A percentile compares a stretch with the other conserved stretches of the same genome.
Evolutionary conservation across 2,888 invertebrate species (phyloP).

Genomic region (Pseudeuparius sepicola): DNA sequence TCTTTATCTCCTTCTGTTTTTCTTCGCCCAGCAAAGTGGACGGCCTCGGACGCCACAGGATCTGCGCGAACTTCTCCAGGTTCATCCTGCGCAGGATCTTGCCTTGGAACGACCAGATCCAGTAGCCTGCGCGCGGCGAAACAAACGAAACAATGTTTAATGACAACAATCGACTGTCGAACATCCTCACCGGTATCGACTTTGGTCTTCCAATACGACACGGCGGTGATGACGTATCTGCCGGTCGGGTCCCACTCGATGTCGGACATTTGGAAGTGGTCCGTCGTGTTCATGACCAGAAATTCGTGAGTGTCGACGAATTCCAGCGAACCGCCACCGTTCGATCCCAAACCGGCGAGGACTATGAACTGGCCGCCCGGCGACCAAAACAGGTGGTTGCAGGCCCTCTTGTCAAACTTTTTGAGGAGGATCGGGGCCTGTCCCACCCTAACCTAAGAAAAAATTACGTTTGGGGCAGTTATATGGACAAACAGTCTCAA

Average conservation of each 20-base stretch:
- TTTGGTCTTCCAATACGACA: conserved; percentile 92
- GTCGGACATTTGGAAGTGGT: conserved; percentile 87
- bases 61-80: conserved; percentile 87
- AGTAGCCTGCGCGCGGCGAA: conserved; percentile 83
- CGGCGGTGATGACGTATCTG: conserved; percentile 89
- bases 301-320: conserved; percentile 95
- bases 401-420: conserved; percentile 79
- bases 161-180: too few relatives aligned
- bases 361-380: conserved; percentile 93
- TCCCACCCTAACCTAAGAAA: conserved; percentile 68
- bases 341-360: conserved; percentile 74
- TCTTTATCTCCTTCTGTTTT: conserved; percentile 90
- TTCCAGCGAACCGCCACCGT: conserved; percentile 86
- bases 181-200: conserved; percentile 53
- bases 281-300: conserved; percentile 86
- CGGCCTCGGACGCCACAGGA: conserved; percentile 93
- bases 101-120: conserved; percentile 96
- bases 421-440: conserved; percentile 82
- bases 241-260: conserved; percentile 99
- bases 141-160: too few relatives aligned
- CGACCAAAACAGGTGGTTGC: conserved; percentile 92
- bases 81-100: conserved; percentile 68
- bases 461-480: too few relatives aligned
- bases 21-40: conserved; percentile 72
- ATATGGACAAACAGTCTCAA: too few relatives aligned